These are phyloP conservation scores for Musca vetustissima DNA, from an alignment of 1,140 invertebrate species.

Conservation along the genomic window DNA sequence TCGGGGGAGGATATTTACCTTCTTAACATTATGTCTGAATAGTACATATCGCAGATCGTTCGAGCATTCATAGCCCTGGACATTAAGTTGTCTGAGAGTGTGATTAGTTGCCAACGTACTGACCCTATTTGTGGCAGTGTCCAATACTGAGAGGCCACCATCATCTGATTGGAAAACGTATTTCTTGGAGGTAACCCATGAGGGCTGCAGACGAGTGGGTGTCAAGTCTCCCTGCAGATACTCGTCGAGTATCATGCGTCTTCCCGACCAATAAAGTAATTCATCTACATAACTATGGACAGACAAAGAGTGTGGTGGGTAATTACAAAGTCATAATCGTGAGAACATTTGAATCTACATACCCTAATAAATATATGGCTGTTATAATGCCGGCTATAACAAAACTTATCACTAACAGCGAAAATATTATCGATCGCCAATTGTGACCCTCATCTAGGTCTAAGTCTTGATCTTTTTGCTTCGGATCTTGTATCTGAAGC, in stretches of 20 bases:
- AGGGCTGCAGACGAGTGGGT: slow-evolving; percentile 70
- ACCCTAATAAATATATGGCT: slow-evolving; percentile 81
- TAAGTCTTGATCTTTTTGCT: slow-evolving; percentile 71
- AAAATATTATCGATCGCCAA: slow-evolving; percentile 83
- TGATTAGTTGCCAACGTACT: slow-evolving; percentile 80
- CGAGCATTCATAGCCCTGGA: slow-evolving; percentile 79
- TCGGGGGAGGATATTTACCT: slow-evolving; percentile 61
- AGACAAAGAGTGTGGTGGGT: too few relatives aligned
- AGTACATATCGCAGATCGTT: slow-evolving; percentile 78
- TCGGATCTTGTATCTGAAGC: slow-evolving; percentile 81
- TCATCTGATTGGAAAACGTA: slow-evolving; percentile 83
- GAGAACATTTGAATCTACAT: slow-evolving; percentile 48
- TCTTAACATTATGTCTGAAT: slow-evolving; percentile 83
- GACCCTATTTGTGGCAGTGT: slow-evolving; percentile 74
- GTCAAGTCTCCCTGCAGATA: slow-evolving; percentile 75
- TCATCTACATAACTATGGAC: slow-evolving; percentile 76
- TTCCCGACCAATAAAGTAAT: slow-evolving; percentile 80
- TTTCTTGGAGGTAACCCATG: slow-evolving; percentile 76
- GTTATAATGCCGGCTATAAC: slow-evolving; percentile 82
- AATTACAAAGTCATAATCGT: too few relatives aligned
- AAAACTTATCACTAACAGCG: slow-evolving; percentile 79
- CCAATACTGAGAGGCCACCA: slow-evolving; percentile 73
- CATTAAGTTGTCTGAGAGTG: slow-evolving; percentile 80
- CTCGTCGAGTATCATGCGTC: slow-evolving; percentile 78
- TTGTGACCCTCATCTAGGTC: slow-evolving; percentile 76